Base-by-base conservation (phyloP, 2,113 vertebrate genomes). In the Gavia stellata region DNA sequence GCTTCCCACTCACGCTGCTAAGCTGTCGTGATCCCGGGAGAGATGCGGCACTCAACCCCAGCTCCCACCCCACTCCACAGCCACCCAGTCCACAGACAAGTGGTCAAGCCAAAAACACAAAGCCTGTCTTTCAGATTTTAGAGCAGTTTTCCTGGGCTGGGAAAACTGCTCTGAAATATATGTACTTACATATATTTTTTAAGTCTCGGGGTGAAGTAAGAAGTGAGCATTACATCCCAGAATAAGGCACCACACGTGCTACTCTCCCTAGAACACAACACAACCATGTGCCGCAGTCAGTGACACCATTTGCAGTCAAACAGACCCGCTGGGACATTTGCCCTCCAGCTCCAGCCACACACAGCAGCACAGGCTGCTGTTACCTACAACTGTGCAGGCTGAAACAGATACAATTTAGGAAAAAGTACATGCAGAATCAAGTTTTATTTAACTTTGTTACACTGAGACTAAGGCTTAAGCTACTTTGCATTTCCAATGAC, bases 31-130 rank as follows among this genome's bases (percentile, higher is more conserved):
- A 73, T 18, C 29, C 47, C 1, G 0, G 28, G 23, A 67, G 26
- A 73, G 21, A 62, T 0, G 2, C 0, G 0, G 50, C 7, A n/a
- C 18, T 66, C 17, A 9, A 49, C 12, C 21, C 28, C 71, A 61
- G 56, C 53, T 75, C 36, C n/a, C 61, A 73, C 3, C 6, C 33
- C 0, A 0, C 34, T 50, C 53, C 29, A 67, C 28, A 73, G 9
- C 17, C 26, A 50, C 71, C n/a, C 16, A 15, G 14, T 26, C 47
- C 65, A 63, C 16, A 67, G 10, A 45, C 26, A 72, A 40, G 16
- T 10, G 17, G 34, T 12, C 79, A 62, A 88, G 45, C 6, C 45
- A 44, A 65, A 94, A 88, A 14, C 0, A 0, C 1, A 10, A 49
- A 74, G 52, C 29, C 16, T 2, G 0, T 44, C 56, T 72, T 74